These are phyloP conservation scores for Gavialis gangeticus DNA, from an alignment of 2,113 vertebrate species.

Conservation along the genomic window DNA sequence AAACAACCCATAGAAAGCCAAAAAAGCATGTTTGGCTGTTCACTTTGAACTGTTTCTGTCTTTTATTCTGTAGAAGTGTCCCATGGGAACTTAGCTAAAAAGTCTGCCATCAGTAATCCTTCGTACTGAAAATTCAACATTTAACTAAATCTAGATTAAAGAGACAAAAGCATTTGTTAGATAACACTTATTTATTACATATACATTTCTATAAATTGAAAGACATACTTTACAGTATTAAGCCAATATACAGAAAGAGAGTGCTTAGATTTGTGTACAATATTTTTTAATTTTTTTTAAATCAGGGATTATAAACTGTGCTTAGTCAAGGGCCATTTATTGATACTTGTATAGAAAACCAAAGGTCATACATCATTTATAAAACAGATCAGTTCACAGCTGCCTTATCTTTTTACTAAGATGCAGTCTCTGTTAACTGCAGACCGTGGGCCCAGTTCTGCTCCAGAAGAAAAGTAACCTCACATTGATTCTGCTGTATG, in stretches of 20 bases:
- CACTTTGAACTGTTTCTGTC: background rate
- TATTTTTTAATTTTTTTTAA: background rate
- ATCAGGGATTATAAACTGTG: background rate
- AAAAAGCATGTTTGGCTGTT: slow-evolving; percentile 32
- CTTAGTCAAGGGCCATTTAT: background rate
- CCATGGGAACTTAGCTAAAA: slow-evolving; percentile 32
- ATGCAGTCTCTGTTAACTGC: background rate
- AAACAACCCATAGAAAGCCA: slow-evolving; percentile 10
- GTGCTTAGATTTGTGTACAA: background rate
- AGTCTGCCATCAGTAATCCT: background rate
- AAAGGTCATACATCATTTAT: background rate
- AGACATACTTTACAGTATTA: slow-evolving; percentile 8
- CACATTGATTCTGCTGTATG: background rate
- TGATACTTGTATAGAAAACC: background rate
- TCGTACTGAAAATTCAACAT: background rate
- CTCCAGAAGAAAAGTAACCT: background rate
- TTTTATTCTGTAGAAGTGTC: slow-evolving; percentile 13
- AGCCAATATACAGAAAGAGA: background rate
- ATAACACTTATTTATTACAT: background rate
- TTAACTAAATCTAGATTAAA: slow-evolving; percentile 8
- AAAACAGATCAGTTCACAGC: background rate
- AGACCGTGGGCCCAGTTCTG: background rate
- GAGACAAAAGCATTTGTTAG: background rate
- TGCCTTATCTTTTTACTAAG: background rate
- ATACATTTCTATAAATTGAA: background rate